Conservation (phyloP, 2,888 invertebrate genomes). For the Leuctra nigra region DNA sequence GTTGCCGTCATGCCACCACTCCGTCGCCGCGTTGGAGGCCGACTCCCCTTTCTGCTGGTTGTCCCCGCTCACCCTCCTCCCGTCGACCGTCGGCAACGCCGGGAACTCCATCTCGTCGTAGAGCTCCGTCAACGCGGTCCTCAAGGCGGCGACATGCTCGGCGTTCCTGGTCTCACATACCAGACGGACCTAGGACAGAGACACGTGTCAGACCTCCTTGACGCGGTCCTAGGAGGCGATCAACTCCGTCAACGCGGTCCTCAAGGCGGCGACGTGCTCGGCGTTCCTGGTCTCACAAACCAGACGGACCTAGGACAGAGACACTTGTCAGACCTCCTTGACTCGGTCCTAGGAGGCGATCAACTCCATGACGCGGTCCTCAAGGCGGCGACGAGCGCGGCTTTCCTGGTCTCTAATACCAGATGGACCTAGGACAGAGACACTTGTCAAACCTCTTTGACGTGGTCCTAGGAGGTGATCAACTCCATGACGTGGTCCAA, state of each 20-base stretch:
- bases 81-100: neutral
- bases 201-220: no score
- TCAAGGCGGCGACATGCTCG: slow-evolving; percentile 61
- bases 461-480: no score
- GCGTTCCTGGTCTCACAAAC: slow-evolving; percentile 76
- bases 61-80: no score
- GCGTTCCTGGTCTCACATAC: slow-evolving; percentile 76
- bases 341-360: no score
- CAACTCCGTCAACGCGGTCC: slow-evolving; percentile 43
- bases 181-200: neutral
- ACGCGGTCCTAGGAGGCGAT: no score
- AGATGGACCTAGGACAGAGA: neutral
- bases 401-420: slow-evolving; percentile 74
- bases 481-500: no score
- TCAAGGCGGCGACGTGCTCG: slow-evolving; percentile 61
- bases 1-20: no score
- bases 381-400: slow-evolving; percentile 62
- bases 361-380: slow-evolving; percentile 44
- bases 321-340: no score
- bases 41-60: no score
- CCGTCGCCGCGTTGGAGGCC: no score
- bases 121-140: slow-evolving; percentile 43
- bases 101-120: neutral
- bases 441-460: no score
- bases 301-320: neutral